phyloP scores from a whole-genome alignment of 2,888 invertebrate genomes.

The Pseudanteris insignis region DNA sequence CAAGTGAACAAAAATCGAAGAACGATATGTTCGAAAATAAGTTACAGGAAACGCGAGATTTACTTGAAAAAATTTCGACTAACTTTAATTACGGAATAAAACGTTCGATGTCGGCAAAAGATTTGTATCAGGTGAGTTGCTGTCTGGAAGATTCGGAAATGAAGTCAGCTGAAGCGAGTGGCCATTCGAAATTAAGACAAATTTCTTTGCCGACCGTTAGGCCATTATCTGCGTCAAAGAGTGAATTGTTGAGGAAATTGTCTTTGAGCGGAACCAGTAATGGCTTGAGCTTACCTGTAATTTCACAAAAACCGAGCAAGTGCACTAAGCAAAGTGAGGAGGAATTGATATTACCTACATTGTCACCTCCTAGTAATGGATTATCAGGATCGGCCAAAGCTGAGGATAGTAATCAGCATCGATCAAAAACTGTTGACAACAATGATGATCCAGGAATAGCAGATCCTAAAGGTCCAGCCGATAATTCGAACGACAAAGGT shows the following conservation, averaged over 20 bases:
- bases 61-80: conserved; percentile 50
- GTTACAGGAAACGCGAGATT: conserved; percentile 50
- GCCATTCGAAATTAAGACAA: conserved; percentile 35
- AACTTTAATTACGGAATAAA: conserved; percentile 39
- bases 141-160: conserved; percentile 25
- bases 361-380: too few species aligned
- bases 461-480: too few species aligned
- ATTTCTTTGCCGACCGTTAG: conserved; percentile 57
- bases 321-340: conserved; percentile 49
- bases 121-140: conserved; percentile 19
- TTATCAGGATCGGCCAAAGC: too few species aligned
- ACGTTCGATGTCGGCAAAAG: conserved; percentile 43
- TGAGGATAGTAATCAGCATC: too few species aligned
- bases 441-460: too few species aligned
- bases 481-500: too few species aligned
- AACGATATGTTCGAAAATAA: conserved; percentile 47
- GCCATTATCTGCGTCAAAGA: conserved; percentile 49
- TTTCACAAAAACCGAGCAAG: conserved; percentile 54
- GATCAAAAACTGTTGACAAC: too few species aligned
- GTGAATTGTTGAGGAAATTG: conserved; percentile 44
- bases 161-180: conserved; percentile 5
- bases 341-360: conserved; percentile 53
- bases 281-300: conserved; percentile 55
- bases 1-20: conserved; percentile 8
- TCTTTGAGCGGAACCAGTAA: conserved; percentile 46